A percentile compares a stretch with the other conserved stretches of the same genome.
Evolutionary conservation across 2,113 vertebrate genomes (phyloP).

Genomic region (Hemiscyllium ocellatum): DNA sequence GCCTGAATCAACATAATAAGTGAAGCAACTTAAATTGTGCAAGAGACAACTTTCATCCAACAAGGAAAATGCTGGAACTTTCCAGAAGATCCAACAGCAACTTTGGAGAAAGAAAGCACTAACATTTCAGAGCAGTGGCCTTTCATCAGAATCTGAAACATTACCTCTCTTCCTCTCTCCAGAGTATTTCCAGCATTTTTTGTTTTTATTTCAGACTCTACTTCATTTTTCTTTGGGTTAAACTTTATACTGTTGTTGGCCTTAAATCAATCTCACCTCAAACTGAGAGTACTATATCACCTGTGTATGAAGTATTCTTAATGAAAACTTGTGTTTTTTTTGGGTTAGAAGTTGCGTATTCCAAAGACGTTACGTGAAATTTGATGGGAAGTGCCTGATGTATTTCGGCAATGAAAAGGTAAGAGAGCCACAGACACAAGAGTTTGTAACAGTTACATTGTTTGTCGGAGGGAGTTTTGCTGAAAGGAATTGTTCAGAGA

Average conservation of each 20-base stretch:
- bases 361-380: conserved; percentile 88
- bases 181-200: too few relatives aligned
- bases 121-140: too few relatives aligned
- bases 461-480: background rate
- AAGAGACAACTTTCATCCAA: too few relatives aligned
- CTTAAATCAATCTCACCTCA: background rate
- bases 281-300: background rate
- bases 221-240: background rate
- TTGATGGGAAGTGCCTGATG: conserved; percentile 86
- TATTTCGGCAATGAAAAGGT: conserved; percentile 95
- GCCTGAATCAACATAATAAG: background rate
- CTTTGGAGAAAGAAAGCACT: too few relatives aligned
- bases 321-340: background rate
- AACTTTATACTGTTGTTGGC: background rate
- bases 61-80: too few relatives aligned
- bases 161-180: too few relatives aligned
- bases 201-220: too few relatives aligned
- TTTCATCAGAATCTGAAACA: too few relatives aligned
- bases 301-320: background rate
- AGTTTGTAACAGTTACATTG: background rate
- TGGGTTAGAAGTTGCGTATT: conserved; percentile 86
- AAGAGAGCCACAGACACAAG: background rate
- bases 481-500: background rate
- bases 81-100: too few relatives aligned
- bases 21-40: background rate